Conservation (phyloP, 1,140 invertebrate species). For the Musca domestica region DNA sequence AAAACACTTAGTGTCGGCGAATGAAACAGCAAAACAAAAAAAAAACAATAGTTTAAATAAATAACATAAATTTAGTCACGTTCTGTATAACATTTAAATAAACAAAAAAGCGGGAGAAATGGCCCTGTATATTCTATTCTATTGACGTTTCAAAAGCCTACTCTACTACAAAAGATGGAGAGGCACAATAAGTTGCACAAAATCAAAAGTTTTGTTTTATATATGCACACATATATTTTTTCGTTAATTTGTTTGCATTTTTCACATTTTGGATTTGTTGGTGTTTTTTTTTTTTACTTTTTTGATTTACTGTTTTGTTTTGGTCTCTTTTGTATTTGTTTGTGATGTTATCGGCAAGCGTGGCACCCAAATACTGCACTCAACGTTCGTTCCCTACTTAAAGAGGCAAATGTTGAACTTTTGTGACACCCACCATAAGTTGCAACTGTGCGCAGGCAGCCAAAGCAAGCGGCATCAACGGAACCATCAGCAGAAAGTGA, state of each 20-base stretch:
- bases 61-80: conserved; percentile 50
- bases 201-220: no score
- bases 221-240: no score
- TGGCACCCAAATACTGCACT: conserved; percentile 47
- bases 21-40: not conserved
- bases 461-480: conserved; percentile 16
- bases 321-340: no score
- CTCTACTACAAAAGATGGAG: not conserved
- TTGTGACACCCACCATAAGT: conserved; percentile 50
- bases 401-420: conserved; percentile 31
- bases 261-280: not conserved
- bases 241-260: no score
- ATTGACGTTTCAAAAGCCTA: no score
- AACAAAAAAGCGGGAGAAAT: no score
- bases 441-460: not conserved
- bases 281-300: not conserved
- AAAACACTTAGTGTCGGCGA: not conserved
- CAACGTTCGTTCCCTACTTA: conserved; percentile 30
- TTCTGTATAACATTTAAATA: conserved; percentile 45
- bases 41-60: conserved; percentile 9
- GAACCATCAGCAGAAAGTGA: conserved; percentile 4
- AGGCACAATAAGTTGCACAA: not conserved
- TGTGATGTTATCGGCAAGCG: conserved; percentile 31
- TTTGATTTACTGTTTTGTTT: no score
- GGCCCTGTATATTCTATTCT: not conserved